phyloP scores from a whole-genome alignment of 2,113 vertebrate species.

The Ascaphus truei region DNA sequence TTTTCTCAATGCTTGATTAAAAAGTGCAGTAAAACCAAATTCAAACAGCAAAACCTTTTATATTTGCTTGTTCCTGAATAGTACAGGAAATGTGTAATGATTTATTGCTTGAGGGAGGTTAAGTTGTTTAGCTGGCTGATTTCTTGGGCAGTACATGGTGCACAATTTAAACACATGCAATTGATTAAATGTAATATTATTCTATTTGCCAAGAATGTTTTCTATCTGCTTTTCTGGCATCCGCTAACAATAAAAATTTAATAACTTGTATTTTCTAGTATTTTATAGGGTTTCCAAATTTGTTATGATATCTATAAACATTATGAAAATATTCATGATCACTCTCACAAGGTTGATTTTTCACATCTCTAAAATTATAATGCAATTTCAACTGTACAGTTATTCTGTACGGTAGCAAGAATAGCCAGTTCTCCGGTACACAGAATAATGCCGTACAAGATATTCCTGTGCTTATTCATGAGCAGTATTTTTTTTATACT shows the following conservation, averaged over 20 bases:
- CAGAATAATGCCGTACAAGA: neutral
- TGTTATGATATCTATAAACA: slow-evolving; percentile 8
- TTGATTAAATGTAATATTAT: slow-evolving; percentile 29
- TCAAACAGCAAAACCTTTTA: neutral
- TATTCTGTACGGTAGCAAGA: neutral
- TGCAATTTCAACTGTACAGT: neutral
- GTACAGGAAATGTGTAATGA: slow-evolving; percentile 2
- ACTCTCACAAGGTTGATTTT: neutral
- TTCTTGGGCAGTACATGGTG: neutral
- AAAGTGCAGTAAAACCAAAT: too few relatives aligned
- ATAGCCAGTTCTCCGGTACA: neutral
- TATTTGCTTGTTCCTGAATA: neutral
- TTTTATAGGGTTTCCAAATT: slow-evolving; percentile 22
- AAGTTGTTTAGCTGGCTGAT: slow-evolving; percentile 11
- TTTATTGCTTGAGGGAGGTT: slow-evolving; percentile 8
- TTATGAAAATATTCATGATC: neutral
- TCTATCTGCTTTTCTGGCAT: slow-evolving; percentile 18
- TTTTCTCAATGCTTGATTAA: too few relatives aligned
- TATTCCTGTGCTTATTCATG: slow-evolving; percentile 2
- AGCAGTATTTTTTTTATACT: neutral
- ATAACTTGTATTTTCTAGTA: slow-evolving; percentile 5
- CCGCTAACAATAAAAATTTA: slow-evolving; percentile 8
- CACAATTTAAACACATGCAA: slow-evolving; percentile 23
- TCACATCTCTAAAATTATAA: slow-evolving; percentile 4
- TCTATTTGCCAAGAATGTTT: slow-evolving; percentile 28